These are phyloP conservation scores for Vollenhovia emeryi DNA, from an alignment of 1,140 invertebrate genomes.

Conservation along the genomic window DNA sequence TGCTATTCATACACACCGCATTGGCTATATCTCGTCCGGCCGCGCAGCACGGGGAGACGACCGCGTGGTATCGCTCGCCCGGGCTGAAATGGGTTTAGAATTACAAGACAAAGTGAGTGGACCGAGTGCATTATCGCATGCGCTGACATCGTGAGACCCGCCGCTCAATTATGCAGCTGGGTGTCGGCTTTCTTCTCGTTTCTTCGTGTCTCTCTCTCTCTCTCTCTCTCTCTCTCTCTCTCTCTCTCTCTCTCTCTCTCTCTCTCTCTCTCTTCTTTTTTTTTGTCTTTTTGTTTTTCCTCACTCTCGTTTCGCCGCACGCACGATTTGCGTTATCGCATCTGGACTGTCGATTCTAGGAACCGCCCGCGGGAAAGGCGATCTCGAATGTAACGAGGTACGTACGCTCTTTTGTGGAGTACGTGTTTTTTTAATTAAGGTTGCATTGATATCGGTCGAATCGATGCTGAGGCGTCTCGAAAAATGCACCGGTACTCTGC, in stretches of 20 bases:
- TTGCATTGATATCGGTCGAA: background rate
- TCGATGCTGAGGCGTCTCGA: background rate
- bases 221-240: no score
- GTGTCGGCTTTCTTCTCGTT: slow-evolving; percentile 30
- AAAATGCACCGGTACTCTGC: background rate
- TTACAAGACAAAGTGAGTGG: slow-evolving; percentile 56
- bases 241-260: no score
- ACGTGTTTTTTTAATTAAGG: background rate
- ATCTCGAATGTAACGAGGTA: background rate
- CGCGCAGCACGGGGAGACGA: slow-evolving; percentile 11
- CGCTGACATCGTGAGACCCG: slow-evolving; percentile 56
- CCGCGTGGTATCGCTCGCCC: slow-evolving; percentile 39
- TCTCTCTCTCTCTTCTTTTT: no score
- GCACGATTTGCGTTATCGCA: slow-evolving; percentile 24
- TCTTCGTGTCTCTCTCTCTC: no score
- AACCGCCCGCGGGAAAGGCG: background rate
- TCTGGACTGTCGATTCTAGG: background rate
- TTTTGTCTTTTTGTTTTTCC: background rate
- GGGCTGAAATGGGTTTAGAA: slow-evolving; percentile 53
- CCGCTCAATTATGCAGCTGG: slow-evolving; percentile 51
- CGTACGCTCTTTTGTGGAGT: background rate
- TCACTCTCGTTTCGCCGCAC: background rate
- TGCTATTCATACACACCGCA: slow-evolving; percentile 34
- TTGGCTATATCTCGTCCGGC: slow-evolving; percentile 13
- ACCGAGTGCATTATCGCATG: slow-evolving; percentile 49